Percentiles rank a stretch among this genome's conserved stretches.
phyloP scores from a whole-genome alignment of 2,888 invertebrate species.

The Eupeodes luniger region DNA sequence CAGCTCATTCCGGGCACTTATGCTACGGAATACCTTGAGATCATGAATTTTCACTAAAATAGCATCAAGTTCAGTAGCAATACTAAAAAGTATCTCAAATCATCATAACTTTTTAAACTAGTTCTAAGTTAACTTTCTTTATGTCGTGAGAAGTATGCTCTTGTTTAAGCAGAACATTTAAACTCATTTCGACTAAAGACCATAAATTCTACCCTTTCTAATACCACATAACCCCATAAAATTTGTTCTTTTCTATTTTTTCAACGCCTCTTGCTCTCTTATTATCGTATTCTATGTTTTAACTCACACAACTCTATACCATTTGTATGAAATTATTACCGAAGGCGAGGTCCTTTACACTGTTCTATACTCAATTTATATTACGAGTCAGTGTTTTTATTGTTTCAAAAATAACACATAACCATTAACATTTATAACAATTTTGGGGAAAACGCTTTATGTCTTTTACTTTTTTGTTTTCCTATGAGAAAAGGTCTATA shows the following conservation, averaged over 20 bases:
- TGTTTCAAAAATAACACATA: slow-evolving; percentile 30
- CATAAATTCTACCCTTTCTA: slow-evolving; percentile 24
- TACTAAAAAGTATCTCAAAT: too few relatives aligned
- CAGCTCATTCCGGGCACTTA: too few relatives aligned
- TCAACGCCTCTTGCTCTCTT: neutral
- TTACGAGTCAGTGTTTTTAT: slow-evolving; percentile 36
- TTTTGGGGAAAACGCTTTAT: slow-evolving; percentile 18
- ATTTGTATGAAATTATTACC: slow-evolving; percentile 35
- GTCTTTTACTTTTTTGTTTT: neutral
- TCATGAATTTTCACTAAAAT: too few relatives aligned
- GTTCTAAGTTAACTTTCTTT: neutral
- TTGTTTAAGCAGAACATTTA: neutral
- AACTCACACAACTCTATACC: slow-evolving; percentile 3
- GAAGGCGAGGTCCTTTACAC: neutral
- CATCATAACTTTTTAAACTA: too few relatives aligned
- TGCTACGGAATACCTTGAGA: too few relatives aligned
- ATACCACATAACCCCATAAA: slow-evolving; percentile 14
- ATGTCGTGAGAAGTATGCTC: neutral
- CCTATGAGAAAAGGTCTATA: slow-evolving; percentile 17
- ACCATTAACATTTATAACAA: slow-evolving; percentile 40
- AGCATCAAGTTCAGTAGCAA: too few relatives aligned
- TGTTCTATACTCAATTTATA: slow-evolving; percentile 7
- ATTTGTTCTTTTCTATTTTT: neutral
- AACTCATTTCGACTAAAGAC: neutral
- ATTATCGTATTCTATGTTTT: neutral